Evolutionary conservation across 1,140 invertebrate species (phyloP), one percentile per base, ranked within the genome.

Genomic region (Scaptomyza montana): DNA sequence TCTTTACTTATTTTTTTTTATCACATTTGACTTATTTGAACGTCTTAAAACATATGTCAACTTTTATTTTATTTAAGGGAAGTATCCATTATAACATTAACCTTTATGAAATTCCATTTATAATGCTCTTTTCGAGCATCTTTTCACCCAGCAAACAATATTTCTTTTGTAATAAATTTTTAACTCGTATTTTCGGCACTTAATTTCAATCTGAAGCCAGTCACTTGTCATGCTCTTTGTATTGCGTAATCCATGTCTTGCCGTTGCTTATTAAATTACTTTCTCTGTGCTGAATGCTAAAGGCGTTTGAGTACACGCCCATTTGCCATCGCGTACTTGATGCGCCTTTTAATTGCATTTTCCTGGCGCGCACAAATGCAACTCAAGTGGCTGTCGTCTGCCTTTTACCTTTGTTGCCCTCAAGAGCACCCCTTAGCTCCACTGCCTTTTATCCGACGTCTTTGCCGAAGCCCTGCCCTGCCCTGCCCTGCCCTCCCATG

Each of bases 341-440:
- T 71, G 61, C 73, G 77, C 73, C 62, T 71, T 79, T 87, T 87
- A 87, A 87, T 87, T 87, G 84, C 85, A 87, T 87, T 84, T 84
- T 80, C 73, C 76, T 64, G 60, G 71, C 57, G 56, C 73, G 60
- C 74, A 65, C 75, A 77, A 79, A 78, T 84, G 80, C 80, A 71
- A 68, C 77, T 84, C 80, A 78, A 84, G 80, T 80, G 72, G 73
- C 77, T 68, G 59, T 46, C 59, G 66, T 60, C 55, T 51, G 53
- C 33, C 53, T 74, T 69, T 74, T 51, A 69, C 60, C 67, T 71
- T 70, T 71, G 60, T 63, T 41, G 59, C 45, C 55, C 43, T 50
- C 54, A 25, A 7, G 16, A 13, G 8, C 49, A 41, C 8, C 49
- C 59, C 50, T 57, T 60, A 46, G 55, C 33, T 21, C 45, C 16